phyloP scores from a whole-genome alignment of 2,797 vertebrate genomes.

The Semotilus atromaculatus region DNA sequence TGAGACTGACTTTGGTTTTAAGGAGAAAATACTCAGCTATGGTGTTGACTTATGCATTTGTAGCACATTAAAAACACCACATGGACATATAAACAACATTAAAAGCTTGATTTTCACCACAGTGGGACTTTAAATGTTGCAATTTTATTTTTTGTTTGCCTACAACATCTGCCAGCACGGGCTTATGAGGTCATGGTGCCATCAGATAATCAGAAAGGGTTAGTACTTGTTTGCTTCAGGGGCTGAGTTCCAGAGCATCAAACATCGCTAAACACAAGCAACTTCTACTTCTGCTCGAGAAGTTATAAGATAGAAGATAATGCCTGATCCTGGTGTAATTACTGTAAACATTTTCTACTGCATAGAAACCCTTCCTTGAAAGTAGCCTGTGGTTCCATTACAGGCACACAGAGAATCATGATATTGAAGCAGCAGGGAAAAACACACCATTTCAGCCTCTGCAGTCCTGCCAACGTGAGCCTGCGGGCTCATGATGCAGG shows the following conservation, averaged over 20 bases:
- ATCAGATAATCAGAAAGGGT: background rate
- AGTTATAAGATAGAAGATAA: no score
- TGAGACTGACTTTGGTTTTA: no score
- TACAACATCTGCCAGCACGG: background rate
- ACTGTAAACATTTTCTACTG: conserved; percentile 24
- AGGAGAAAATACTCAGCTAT: no score
- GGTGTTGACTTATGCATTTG: no score
- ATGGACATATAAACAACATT: no score
- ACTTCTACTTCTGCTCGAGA: conserved; percentile 23
- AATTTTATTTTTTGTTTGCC: background rate
- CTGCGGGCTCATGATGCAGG: conserved; percentile 65
- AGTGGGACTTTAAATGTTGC: no score
- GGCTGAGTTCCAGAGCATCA: background rate
- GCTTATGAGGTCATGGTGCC: background rate
- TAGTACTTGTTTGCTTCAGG: background rate
- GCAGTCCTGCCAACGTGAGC: conserved; percentile 62
- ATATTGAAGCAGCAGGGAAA: conserved; percentile 36
- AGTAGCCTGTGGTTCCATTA: conserved; percentile 22
- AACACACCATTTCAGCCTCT: conserved; percentile 53
- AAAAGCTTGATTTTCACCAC: no score
- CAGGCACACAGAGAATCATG: conserved; percentile 30
- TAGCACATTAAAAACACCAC: no score
- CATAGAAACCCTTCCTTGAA: background rate
- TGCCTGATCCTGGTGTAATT: conserved; percentile 4
- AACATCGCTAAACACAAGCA: background rate